A percentile compares a stretch with the other conserved stretches of the same genome.
These are phyloP conservation scores for Columba guinea DNA, from an alignment of 2,797 vertebrate genomes.

Conservation along the genomic window DNA sequence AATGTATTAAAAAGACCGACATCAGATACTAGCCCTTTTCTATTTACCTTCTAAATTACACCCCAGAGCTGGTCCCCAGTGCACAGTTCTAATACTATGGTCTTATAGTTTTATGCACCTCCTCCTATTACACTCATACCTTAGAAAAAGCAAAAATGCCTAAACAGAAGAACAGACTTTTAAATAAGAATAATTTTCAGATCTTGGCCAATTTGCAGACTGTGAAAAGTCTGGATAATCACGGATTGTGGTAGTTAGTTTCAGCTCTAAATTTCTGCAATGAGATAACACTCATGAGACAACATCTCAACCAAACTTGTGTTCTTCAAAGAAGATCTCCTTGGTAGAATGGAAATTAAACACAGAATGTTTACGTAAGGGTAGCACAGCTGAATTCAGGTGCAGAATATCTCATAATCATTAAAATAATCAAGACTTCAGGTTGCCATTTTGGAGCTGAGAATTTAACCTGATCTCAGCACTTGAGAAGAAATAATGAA, in stretches of 20 bases:
- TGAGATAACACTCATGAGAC: not conserved
- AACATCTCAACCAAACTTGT: not conserved
- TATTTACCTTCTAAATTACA: not conserved
- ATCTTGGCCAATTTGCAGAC: not conserved
- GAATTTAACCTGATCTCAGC: not conserved
- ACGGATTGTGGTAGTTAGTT: not conserved
- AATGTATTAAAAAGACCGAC: not conserved
- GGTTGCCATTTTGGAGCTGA: not conserved
- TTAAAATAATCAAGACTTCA: not conserved
- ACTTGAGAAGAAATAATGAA: not conserved
- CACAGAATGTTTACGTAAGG: not conserved
- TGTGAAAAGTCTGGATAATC: not conserved
- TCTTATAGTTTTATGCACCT: not conserved
- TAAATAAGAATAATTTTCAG: slow-evolving; percentile 6
- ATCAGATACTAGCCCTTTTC: not conserved
- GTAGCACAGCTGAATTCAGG: not conserved
- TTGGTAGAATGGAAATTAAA: not conserved
- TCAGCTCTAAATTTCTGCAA: not conserved
- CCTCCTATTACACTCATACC: not conserved
- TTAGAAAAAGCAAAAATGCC: not conserved
- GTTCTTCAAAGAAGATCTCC: not conserved
- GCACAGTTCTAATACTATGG: not conserved
- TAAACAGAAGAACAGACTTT: not conserved
- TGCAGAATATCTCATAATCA: not conserved
- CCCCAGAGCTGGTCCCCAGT: not conserved